A percentile compares a stretch with the other conserved stretches of the same genome.
phyloP scores from a whole-genome alignment of 1,140 invertebrate genomes.

The Drosophila bocqueti region DNA sequence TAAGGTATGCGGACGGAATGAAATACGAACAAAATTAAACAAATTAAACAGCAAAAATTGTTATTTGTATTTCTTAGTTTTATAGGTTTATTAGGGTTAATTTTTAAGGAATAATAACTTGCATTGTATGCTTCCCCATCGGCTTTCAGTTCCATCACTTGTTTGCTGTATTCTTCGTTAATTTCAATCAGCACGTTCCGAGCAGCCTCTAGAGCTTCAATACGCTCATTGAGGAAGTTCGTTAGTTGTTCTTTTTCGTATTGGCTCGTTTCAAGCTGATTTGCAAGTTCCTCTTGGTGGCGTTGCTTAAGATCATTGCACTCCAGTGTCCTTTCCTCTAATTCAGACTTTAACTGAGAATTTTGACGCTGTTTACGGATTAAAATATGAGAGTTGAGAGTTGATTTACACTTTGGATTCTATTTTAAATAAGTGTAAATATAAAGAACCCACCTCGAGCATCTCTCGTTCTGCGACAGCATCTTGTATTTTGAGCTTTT shows the following conservation, averaged over 20 bases:
- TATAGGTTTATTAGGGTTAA: no score
- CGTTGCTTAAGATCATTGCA: background rate
- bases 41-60: no score
- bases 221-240: background rate
- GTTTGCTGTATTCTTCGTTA: background rate
- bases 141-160: background rate
- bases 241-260: no score
- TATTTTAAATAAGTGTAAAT: background rate
- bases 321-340: background rate
- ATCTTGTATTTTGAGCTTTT: background rate
- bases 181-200: background rate
- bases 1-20: no score
- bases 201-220: background rate
- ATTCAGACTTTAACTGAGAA: background rate
- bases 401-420: background rate
- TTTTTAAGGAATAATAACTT: background rate
- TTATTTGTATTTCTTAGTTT: no score
- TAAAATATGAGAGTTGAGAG: background rate
- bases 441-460: background rate
- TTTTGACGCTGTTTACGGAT: background rate
- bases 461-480: background rate
- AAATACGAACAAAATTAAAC: no score
- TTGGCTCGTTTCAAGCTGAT: background rate
- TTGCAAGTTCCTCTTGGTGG: no score
- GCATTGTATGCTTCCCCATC: background rate